Base-by-base conservation (phyloP, 2,113 vertebrate genomes). In the Dendropsophus ebraccatus region DNA sequence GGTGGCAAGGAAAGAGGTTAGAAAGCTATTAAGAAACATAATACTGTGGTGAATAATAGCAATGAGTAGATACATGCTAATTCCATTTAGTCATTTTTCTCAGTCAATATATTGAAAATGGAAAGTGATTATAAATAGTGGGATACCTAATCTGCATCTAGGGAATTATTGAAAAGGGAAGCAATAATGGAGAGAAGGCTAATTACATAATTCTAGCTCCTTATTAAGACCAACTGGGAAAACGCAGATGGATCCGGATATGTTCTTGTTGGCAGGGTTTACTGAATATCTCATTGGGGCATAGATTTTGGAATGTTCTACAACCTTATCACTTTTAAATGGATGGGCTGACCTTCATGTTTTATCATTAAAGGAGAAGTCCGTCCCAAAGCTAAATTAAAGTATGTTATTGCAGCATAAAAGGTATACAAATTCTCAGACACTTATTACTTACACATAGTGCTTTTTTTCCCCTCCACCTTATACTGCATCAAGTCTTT, bases 191-290 rank as follows among this genome's bases (percentile, higher is more conserved):
- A 81, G 35, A 81, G 58, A 28, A 60, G 78, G 37, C 78, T 81
- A 62, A 81, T 81, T 81, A 65, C 78, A 81, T 47, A 81, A 65
- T 81, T 62, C 35, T 81, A 81, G 60, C n/a, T 41, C 35, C 58
- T 81, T 81, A 81, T 62, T 41, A 62, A 81, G 78, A 60, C 58
- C 78, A 81, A 81, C 78, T 81, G 78, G 78, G 78, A 81, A 81
- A 41, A 62, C 25, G 30, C 58, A 81, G 78, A 81, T 81, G 78
- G 56, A 81, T 81, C 78, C 78, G 78, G 78, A 81, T 81, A 81
- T 81, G 78, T 62, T 81, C 56, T 65, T 81, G 58, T 81, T 81
- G 78, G 78, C 78, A 81, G 56, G 23, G 37, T 28, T 81, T 65
- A 81, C 56, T 62, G 52, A 62, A 81, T 45, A 65, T 62, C 56